These are phyloP conservation scores for Stenchaetothrips biformis DNA, from an alignment of 2,888 invertebrate genomes.

Conservation along the genomic window DNA sequence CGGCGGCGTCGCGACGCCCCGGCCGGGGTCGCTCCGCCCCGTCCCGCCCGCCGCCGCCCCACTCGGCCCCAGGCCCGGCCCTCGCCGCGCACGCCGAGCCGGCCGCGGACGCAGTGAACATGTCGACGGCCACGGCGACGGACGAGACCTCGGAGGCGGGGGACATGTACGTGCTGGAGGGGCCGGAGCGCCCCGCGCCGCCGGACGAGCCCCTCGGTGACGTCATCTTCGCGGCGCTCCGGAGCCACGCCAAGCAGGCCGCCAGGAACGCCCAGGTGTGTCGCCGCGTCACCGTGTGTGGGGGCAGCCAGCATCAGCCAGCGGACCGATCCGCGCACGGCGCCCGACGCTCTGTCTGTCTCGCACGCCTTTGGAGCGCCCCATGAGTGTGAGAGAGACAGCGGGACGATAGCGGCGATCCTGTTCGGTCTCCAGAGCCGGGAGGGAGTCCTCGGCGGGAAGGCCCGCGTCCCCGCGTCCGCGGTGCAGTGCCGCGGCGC, in stretches of 20 bases:
- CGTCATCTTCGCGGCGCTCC: conserved; percentile 14
- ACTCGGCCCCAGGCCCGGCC: neutral
- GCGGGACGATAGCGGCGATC: too few species aligned
- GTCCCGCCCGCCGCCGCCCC: neutral
- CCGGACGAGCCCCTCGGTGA: conserved; percentile 17
- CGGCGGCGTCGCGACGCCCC: neutral
- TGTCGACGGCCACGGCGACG: neutral
- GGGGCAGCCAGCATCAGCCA: too few species aligned
- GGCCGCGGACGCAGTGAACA: neutral
- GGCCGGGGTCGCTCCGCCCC: neutral
- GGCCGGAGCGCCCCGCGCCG: neutral
- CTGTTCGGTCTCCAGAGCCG: too few species aligned
- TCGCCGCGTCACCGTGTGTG: neutral
- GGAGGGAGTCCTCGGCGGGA: too few species aligned
- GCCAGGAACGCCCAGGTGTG: neutral
- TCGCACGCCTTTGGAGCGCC: too few species aligned
- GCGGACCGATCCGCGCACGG: too few species aligned
- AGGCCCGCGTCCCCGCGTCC: neutral
- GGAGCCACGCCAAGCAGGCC: conserved; percentile 14
- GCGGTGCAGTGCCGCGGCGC: neutral
- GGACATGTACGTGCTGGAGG: conserved; percentile 2
- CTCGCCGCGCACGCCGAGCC: neutral
- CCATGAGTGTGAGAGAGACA: too few species aligned
- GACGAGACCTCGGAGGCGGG: neutral
- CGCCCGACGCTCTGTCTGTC: too few species aligned